Base-by-base conservation (phyloP, 2,797 vertebrate species). In the Phataginus tetradactyla region DNA sequence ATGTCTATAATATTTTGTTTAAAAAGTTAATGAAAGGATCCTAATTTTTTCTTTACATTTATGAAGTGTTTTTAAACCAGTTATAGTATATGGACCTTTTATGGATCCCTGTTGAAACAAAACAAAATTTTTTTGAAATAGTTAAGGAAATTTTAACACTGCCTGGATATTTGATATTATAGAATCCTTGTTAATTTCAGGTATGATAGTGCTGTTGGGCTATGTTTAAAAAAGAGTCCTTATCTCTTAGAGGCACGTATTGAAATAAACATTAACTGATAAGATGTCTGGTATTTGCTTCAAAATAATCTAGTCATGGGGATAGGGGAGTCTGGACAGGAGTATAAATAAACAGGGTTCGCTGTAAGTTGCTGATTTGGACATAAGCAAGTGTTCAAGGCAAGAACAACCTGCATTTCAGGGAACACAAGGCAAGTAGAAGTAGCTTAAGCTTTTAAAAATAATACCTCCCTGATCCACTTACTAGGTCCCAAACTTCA, bases 391-490 rank as follows among this genome's bases (percentile, higher is more conserved):
- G 4, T 39, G 53, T 68, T 81, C 59, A 74, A 81, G 37, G 17
- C 53, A 81, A 86, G 77, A 64, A 69, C 23, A 71, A 29, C 39
- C 53, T 89, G 1, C 57, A 63, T 78, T 93, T 86, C 57, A 86
- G 81, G 79, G 61, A 88, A 77, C 59, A 90, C 53, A 90, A 85
- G 94, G 39, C 53, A 87, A 59, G 21, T 37, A 91, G 29, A 83
- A 27, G 25, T 81, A 94, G 53, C 45, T 59, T 84, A 63, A 32
- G 17, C 61, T 77, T 69, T 89, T 23, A 9, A 83, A 72, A 57
- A 84, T 18, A 55, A 77, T 25, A 61, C 29, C 79, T 86, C 45
- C 71, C 21, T 49, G 53, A 79, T 59, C 32, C 37, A 59, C 34
- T 75, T 84, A 53, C 9, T 49, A 84, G 6, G 34, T 32, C 39